Evolutionary conservation across 2,113 vertebrate species (phyloP).

Genomic region (Saccopteryx leptura): DNA sequence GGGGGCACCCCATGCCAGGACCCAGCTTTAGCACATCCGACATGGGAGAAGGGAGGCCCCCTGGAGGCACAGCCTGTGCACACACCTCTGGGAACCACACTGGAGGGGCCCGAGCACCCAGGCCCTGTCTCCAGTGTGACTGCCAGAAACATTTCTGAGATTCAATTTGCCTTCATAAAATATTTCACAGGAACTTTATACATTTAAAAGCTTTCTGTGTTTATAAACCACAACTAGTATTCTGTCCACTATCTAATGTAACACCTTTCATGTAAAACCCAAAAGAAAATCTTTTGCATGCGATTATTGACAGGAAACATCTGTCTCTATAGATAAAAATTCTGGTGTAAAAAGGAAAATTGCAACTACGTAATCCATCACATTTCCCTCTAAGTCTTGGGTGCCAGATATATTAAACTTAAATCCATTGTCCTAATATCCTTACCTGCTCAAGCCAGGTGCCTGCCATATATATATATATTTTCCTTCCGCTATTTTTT

Average conservation of each 20-base stretch:
- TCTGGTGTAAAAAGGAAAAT: conserved; percentile 50
- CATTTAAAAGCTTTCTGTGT: background rate
- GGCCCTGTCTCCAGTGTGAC: too few relatives aligned
- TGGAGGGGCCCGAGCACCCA: background rate
- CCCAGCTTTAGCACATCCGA: background rate
- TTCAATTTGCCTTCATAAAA: background rate
- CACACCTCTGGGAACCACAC: accelerated
- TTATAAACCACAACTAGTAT: background rate
- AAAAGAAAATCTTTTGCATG: background rate
- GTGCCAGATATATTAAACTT: background rate
- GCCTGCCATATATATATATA: background rate
- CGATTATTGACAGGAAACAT: conserved; percentile 64
- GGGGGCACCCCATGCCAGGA: accelerated
- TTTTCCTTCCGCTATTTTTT: background rate
- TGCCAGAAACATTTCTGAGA: background rate
- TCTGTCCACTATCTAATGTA: conserved; percentile 11
- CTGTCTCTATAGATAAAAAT: conserved; percentile 65
- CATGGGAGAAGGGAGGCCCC: background rate
- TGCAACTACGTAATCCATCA: conserved; percentile 31
- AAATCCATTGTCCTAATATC: background rate
- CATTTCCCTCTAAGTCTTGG: conserved; percentile 44
- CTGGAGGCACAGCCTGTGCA: accelerated
- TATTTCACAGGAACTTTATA: background rate
- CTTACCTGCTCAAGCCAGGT: background rate
- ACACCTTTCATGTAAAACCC: conserved; percentile 10